Conservation (phyloP, 2,888 invertebrate genomes). For the Drosophila algonquin region DNA sequence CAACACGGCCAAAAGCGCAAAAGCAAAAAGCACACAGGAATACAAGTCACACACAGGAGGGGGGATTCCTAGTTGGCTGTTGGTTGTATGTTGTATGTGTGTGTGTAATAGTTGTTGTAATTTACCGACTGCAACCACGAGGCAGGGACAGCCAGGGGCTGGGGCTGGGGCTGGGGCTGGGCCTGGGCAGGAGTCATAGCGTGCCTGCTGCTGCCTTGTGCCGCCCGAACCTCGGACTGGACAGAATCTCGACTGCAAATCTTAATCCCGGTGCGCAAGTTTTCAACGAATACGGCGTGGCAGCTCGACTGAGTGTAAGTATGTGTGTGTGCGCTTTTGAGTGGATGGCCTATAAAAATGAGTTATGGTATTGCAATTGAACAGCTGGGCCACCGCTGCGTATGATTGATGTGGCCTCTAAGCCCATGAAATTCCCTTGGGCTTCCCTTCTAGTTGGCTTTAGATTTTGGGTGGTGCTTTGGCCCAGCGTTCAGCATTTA, state of each 20-base stretch:
- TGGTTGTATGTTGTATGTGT: conserved; percentile 11
- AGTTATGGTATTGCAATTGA: conserved; percentile 78
- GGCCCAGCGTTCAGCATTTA: conserved; percentile 7
- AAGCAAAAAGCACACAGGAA: conserved; percentile 51
- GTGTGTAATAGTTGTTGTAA: conserved; percentile 80
- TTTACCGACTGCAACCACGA: conserved; percentile 68
- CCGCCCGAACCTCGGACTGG: conserved; percentile 35
- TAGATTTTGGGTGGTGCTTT: conserved; percentile 10
- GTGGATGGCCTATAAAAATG: conserved; percentile 76
- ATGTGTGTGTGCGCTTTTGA: conserved; percentile 3
- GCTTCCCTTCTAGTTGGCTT: conserved; percentile 1
- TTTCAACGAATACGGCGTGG: conserved; percentile 75
- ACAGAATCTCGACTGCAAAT: conserved; percentile 75
- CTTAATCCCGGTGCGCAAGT: conserved; percentile 81
- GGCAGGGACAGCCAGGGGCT: conserved; percentile 14
- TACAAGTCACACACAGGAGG: conserved; percentile 1
- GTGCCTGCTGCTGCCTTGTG: conserved; percentile 19
- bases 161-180: neutral
- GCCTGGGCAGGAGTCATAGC: conserved; percentile 20
- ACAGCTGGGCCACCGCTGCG: conserved; percentile 80
- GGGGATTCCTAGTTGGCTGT: conserved; percentile 4
- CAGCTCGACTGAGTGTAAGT: conserved; percentile 33
- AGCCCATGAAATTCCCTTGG: conserved; percentile 43
- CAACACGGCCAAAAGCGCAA: conserved; percentile 70
- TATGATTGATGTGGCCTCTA: conserved; percentile 80